Evolutionary conservation across 2,113 vertebrate species (phyloP), one percentile per base, ranked within the genome.

Genomic region (Amazona vittata): DNA sequence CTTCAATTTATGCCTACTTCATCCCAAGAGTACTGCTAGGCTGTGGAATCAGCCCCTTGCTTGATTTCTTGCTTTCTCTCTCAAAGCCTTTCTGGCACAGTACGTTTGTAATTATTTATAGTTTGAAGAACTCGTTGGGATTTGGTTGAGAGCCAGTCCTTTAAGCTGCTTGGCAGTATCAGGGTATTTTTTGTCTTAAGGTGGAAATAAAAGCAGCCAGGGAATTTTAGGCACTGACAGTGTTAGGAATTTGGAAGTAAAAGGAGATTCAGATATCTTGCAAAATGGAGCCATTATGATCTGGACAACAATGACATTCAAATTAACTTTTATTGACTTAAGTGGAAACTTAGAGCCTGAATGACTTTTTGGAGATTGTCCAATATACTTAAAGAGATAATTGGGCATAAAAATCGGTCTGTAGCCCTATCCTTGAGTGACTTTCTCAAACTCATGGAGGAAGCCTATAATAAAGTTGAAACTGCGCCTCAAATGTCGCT

Each of bases 61-160:
- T 92, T 95, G 68, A 88, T 96, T 88, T 93, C 53, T 92, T 89
- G 41, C 50, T 81, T 93, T 93, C 35, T 83, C 31, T 86, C 79
- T 88, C 59, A 49, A 52, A 81, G 67, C 59, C 64, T 93, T 86
- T 90, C 88, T 95, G 89, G 79, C 79, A 63, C 76, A 77, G 91
- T 90, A 86, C 80, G 74, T 89, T 35, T 75, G 86, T 95, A 86
- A 93, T 95, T 94, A 93, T 94, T 92, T 94, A 90, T 93, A 83
- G 76, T 86, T 86, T 92, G 64, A 94, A 69, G 50, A 93, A 92
- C 68, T 94, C 5, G 0, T 7, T 78, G 76, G 46, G 76, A 63
- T 50, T 92, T 94, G 95, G 71, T 74, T 78, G 53, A 81, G 50
- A 92, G 91, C 80, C 95, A 95, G 55, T 83, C 83, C 83, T 92